Evolutionary conservation across 2,113 vertebrate species (phyloP).

Genomic region (Lipotes vexillifer): DNA sequence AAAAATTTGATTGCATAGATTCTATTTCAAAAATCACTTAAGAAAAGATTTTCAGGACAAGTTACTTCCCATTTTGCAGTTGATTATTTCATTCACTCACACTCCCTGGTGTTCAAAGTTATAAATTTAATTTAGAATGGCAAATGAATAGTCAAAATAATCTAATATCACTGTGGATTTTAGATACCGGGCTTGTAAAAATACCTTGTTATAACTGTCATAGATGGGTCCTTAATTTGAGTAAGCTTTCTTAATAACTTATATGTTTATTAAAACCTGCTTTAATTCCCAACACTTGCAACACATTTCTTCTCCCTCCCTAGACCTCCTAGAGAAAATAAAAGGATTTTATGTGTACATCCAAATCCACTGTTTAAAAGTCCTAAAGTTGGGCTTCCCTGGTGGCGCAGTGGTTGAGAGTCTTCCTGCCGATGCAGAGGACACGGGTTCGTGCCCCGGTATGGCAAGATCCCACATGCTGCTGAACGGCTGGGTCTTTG

Average conservation of each 20-base stretch:
- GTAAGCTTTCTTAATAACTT: slow-evolving; percentile 18
- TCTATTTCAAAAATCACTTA: slow-evolving; percentile 36
- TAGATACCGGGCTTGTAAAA: background rate
- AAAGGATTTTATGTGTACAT: slow-evolving; percentile 33
- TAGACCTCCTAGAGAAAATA: background rate
- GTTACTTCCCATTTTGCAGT: background rate
- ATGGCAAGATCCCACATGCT: no score
- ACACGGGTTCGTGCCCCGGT: no score
- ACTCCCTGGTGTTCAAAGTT: slow-evolving; percentile 1
- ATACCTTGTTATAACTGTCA: background rate
- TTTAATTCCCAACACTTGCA: slow-evolving; percentile 26
- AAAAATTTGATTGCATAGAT: background rate
- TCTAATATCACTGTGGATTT: background rate
- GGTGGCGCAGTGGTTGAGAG: no score
- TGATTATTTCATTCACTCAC: slow-evolving; percentile 15
- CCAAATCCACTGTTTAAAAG: slow-evolving; percentile 21
- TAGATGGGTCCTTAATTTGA: slow-evolving; percentile 11
- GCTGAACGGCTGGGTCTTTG: no score
- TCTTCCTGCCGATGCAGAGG: no score
- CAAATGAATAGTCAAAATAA: slow-evolving; percentile 36
- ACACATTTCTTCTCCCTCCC: background rate
- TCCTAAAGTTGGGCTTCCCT: background rate
- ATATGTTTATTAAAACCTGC: slow-evolving; percentile 9
- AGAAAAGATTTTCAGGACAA: slow-evolving; percentile 38
- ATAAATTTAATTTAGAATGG: slow-evolving; percentile 28